These are phyloP conservation scores for Lathronympha strigana DNA, from an alignment of 2,888 invertebrate species.

Conservation along the genomic window DNA sequence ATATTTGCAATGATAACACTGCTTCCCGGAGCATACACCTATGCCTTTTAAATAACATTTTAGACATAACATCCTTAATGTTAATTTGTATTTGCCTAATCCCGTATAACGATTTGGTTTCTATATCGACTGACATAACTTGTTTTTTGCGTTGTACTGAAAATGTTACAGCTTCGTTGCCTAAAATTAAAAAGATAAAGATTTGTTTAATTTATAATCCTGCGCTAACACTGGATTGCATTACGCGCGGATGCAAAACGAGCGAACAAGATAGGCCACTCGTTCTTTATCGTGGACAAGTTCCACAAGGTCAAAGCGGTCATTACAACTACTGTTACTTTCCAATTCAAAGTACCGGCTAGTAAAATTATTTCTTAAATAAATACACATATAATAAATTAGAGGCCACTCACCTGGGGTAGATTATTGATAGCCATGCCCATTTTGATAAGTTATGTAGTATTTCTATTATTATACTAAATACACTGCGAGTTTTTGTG, in stretches of 20 bases:
- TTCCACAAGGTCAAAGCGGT: conserved; percentile 84
- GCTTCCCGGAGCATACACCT: too few species aligned
- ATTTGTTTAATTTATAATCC: conserved; percentile 5
- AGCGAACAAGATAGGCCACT: conserved; percentile 60
- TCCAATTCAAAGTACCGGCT: conserved; percentile 70
- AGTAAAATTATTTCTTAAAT: conserved; percentile 48
- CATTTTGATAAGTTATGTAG: conserved; percentile 62
- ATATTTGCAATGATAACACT: conserved; percentile 18
- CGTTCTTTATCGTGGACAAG: conserved; percentile 78
- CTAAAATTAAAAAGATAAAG: background rate
- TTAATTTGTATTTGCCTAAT: too few species aligned
- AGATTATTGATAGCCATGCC: conserved; percentile 77
- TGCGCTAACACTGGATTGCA: conserved; percentile 27
- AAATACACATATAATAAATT: conserved; percentile 43
- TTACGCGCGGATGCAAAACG: conserved; percentile 46
- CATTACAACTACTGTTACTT: conserved; percentile 81
- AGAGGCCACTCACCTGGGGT: conserved; percentile 66
- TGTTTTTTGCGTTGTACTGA: background rate
- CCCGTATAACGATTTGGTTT: too few species aligned
- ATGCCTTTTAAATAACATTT: too few species aligned
- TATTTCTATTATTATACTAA: conserved; percentile 48
- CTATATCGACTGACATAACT: too few species aligned
- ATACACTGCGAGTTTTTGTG: conserved; percentile 55
- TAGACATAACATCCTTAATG: too few species aligned
- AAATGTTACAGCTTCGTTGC: background rate